Percentiles rank a stretch among this genome's conserved stretches.
These are phyloP conservation scores for Xenentodon cancila DNA, from an alignment of 2,797 vertebrate genomes.

Conservation along the genomic window DNA sequence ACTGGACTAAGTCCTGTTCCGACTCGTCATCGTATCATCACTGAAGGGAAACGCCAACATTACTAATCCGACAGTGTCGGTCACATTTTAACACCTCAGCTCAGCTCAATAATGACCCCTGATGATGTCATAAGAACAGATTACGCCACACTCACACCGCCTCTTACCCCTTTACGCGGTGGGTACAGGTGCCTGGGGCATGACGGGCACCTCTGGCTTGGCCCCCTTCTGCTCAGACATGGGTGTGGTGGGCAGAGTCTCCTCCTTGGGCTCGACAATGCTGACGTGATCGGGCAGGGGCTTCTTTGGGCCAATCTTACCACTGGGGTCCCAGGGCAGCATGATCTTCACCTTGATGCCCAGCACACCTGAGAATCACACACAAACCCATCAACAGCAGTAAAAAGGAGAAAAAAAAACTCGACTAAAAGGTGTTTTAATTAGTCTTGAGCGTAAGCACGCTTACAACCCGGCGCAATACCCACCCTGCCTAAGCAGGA, in stretches of 20 bases:
- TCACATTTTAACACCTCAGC: too few species aligned
- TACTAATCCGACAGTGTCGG: background rate
- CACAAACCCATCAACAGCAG: conserved; percentile 30
- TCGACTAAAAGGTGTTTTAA: too few species aligned
- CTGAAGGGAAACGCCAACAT: conserved; percentile 61
- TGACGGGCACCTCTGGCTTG: conserved; percentile 93
- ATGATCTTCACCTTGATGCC: conserved; percentile 99
- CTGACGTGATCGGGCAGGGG: conserved; percentile 96
- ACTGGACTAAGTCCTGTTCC: conserved; percentile 52
- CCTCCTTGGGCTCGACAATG: conserved; percentile 99
- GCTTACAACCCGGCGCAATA: too few species aligned
- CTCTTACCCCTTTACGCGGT: conserved; percentile 78
- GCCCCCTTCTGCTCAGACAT: conserved; percentile 98
- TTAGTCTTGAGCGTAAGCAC: too few species aligned
- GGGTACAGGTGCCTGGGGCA: conserved; percentile 92
- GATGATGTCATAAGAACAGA: too few species aligned
- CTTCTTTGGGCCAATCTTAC: conserved; percentile 99
- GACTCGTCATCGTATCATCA: conserved; percentile 84
- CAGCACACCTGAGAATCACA: conserved; percentile 85
- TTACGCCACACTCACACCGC: background rate
- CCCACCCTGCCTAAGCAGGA: conserved; percentile 96
- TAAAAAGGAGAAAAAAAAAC: background rate
- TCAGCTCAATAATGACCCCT: too few species aligned
- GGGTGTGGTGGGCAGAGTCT: conserved; percentile 93
- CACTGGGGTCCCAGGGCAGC: conserved; percentile 98